These are phyloP conservation scores for Phoebastria nigripes DNA, from an alignment of 2,797 vertebrate genomes.

Conservation along the genomic window DNA sequence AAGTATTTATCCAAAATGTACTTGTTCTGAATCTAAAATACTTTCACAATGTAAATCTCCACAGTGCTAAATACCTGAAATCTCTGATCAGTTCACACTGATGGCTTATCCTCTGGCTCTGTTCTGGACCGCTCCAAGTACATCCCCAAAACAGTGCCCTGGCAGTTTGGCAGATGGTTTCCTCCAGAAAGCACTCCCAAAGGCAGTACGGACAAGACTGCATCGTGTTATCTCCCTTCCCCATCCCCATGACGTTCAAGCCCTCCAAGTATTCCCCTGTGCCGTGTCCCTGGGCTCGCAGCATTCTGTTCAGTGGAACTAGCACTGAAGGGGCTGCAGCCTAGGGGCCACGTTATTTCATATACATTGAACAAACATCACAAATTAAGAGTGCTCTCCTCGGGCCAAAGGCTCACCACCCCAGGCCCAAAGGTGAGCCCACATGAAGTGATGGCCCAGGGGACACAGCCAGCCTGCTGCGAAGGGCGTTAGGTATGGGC, in stretches of 20 bases:
- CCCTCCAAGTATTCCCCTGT: not conserved
- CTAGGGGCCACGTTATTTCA: rapidly evolving
- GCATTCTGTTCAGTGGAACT: not conserved
- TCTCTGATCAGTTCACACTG: not conserved
- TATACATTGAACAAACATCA: not conserved
- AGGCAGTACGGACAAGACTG: not conserved
- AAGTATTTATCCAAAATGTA: not conserved
- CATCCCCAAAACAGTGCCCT: not conserved
- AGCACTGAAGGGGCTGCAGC: not conserved
- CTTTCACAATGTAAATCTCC: not conserved
- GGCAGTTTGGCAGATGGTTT: not conserved
- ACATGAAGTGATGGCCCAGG: rapidly evolving
- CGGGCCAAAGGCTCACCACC: not conserved
- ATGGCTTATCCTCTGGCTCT: not conserved
- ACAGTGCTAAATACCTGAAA: not conserved
- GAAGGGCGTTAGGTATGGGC: rapidly evolving
- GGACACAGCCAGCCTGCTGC: not conserved
- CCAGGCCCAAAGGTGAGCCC: not conserved
- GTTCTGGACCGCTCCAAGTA: not conserved
- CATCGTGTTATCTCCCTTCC: rapidly evolving
- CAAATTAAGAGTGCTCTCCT: not conserved
- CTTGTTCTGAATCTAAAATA: not conserved
- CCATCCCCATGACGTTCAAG: not conserved
- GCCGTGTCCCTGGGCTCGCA: not conserved
- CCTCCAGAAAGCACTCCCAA: not conserved